Evolutionary conservation across 2,888 invertebrate genomes (phyloP), one percentile per base, ranked within the genome.

Genomic region (Drosophila flavopinicola): DNA sequence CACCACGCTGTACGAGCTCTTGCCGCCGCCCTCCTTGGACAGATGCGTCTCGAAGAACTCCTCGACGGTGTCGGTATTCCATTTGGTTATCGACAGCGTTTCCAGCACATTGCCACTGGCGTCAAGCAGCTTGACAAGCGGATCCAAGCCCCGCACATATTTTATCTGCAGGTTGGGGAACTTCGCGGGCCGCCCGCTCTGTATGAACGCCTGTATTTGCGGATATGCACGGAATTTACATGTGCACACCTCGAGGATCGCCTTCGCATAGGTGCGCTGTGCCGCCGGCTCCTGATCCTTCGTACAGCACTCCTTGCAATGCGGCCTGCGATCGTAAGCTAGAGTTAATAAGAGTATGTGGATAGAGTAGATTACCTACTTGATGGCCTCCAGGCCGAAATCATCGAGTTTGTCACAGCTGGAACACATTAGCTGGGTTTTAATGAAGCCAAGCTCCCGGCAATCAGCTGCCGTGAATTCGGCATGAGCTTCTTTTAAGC

Each of bases 181-280:
- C 90, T 97, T 96, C 2, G 94, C 93, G 6, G 97, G 97, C 80
- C 95, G 93, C 74, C 98, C 97, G 91, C 98, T 97, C 91, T 98
- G 98, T 47, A 99, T 96, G 90, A 99, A 99, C 13, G 99, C 99
- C 93, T 98, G 97, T 84, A 99, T 98, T 93, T 99, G 99, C 33
- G 99, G 99, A 93, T 97, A 99, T 6, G 97, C 96, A 60, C 98
- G 97, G 92, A 99, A 98, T 93, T 99, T 99, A 92, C 99, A 99
- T 47, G 98, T 98, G 90, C 99, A 99, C 5, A 99, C 98, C 93
- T 98, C 98, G 35, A 99, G 92, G 59, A 97, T 94, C 0, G 98
- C 99, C 89, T 95, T 96, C 0, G 98, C 96, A 90, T 97, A 99
- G 59, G 95, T 94, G 92, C 95, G 95, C 52, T 93, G 92, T 9